phyloP scores from a whole-genome alignment of 2,113 vertebrate species.

The chimpanzee (Pan troglodytes) region DNA sequence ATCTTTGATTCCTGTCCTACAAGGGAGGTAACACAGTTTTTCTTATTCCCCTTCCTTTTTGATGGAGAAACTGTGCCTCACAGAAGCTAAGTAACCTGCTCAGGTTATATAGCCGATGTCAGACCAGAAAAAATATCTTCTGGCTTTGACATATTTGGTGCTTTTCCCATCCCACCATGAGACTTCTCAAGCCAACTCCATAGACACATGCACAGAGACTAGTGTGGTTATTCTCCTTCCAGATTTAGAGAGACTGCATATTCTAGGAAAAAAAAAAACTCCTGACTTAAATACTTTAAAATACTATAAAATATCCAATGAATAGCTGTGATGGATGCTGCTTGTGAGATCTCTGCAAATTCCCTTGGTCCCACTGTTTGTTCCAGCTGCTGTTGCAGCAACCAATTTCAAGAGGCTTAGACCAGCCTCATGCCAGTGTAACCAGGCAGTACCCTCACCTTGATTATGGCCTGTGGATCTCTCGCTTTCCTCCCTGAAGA shows the following conservation, averaged over 20 bases:
- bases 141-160: background rate
- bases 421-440: background rate
- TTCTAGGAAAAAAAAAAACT: background rate
- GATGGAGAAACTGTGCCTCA: background rate
- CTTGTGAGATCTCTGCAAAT: background rate
- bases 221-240: background rate
- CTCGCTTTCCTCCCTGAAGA: background rate
- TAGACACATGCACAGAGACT: background rate
- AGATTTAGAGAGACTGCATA: background rate
- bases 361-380: too few species aligned
- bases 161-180: background rate
- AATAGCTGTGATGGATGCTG: background rate
- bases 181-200: background rate
- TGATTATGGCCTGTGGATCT: background rate
- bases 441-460: background rate
- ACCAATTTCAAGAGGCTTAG: background rate
- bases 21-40: background rate
- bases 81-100: background rate
- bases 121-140: background rate
- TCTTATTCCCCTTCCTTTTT: background rate
- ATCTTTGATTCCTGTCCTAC: background rate
- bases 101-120: background rate
- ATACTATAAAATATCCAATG: background rate
- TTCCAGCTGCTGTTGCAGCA: background rate
- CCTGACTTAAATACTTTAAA: background rate